These are phyloP conservation scores for Lepas anatifera DNA, from an alignment of 2,888 invertebrate species.

Conservation along the genomic window DNA sequence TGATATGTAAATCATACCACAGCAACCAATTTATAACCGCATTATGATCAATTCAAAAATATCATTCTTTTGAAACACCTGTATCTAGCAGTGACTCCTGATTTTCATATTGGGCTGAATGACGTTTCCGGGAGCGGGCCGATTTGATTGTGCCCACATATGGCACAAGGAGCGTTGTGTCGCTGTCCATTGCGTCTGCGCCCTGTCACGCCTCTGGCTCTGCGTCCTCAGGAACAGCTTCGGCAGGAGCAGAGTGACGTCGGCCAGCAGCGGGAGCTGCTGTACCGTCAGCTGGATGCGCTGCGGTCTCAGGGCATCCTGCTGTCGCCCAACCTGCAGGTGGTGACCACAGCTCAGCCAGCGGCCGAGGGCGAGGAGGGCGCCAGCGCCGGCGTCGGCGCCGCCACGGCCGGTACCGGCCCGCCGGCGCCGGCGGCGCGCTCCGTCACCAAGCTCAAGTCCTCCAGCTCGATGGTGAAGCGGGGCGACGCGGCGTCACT, in stretches of 20 bases:
- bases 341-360: slow-evolving; percentile 33
- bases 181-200: too few relatives aligned
- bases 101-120: too few relatives aligned
- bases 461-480: slow-evolving; percentile 20
- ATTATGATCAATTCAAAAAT: too few relatives aligned
- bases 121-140: too few relatives aligned
- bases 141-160: too few relatives aligned
- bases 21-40: too few relatives aligned
- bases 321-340: slow-evolving; percentile 46
- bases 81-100: too few relatives aligned
- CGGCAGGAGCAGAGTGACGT: slow-evolving; percentile 71
- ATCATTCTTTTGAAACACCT: too few relatives aligned
- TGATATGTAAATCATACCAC: too few relatives aligned
- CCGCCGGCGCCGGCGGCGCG: slow-evolving; percentile 21
- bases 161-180: too few relatives aligned
- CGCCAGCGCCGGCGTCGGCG: slow-evolving; percentile 24
- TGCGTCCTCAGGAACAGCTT: slow-evolving; percentile 43
- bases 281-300: slow-evolving; percentile 75
- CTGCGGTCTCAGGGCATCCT: slow-evolving; percentile 61
- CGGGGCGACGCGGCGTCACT: slow-evolving; percentile 38
- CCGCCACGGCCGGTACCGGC: slow-evolving; percentile 15
- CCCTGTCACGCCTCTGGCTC: too few relatives aligned
- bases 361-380: slow-evolving; percentile 19
- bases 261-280: slow-evolving; percentile 76
- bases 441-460: slow-evolving; percentile 21